Percentiles rank a stretch among this genome's conserved stretches.
Conservation (phyloP, 2,113 vertebrate genomes). For the Scatophagus argus region DNA sequence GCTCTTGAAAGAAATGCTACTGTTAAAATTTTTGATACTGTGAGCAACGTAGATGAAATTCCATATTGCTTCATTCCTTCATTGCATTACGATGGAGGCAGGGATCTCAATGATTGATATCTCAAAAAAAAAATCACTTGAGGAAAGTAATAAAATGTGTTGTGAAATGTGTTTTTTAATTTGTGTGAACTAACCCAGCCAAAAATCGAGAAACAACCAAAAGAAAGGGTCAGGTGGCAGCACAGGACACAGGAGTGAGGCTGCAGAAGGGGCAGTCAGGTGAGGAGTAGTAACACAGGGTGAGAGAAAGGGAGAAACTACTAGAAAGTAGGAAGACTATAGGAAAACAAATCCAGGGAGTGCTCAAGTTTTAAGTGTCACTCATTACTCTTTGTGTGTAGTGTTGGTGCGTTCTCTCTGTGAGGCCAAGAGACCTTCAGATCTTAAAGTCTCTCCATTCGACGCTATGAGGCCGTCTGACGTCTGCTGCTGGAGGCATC, state of each 20-base stretch:
- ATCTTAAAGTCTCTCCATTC: conserved; percentile 79
- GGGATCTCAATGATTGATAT: neutral
- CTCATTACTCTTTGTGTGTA: conserved; percentile 72
- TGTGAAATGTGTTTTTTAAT: neutral
- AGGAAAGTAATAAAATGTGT: neutral
- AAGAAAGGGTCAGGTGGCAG: neutral
- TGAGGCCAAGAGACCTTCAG: conserved; percentile 70
- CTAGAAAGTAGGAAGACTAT: neutral
- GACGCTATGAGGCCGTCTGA: conserved; percentile 70
- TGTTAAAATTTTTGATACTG: too few species aligned
- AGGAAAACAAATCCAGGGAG: neutral
- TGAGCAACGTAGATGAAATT: neutral
- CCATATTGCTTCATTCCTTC: neutral
- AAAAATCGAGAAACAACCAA: neutral
- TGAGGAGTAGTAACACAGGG: neutral
- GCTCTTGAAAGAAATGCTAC: too few species aligned
- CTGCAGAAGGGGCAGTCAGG: neutral
- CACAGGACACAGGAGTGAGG: conserved; percentile 9
- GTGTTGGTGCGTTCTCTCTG: conserved; percentile 48
- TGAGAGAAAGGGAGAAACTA: conserved; percentile 12
- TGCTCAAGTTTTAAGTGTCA: conserved; percentile 30
- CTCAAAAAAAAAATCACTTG: neutral
- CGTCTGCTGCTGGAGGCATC: conserved; percentile 68
- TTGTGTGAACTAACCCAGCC: neutral
- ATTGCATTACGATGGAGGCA: neutral